phyloP scores from a whole-genome alignment of 2,797 vertebrate genomes.

The Falco novaeseelandiae region DNA sequence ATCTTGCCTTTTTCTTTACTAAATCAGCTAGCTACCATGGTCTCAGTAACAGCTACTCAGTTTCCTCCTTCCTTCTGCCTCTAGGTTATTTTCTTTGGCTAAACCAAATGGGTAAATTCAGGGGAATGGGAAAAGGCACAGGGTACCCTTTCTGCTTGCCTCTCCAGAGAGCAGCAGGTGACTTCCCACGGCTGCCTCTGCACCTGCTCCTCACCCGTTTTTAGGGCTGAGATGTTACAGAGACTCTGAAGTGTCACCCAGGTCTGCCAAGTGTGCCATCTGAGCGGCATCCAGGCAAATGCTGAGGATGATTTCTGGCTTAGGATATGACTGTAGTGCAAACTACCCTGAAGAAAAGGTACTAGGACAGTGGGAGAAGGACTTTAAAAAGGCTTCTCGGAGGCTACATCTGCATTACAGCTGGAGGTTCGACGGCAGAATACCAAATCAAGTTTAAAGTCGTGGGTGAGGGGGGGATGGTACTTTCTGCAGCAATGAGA shows the following conservation, averaged over 20 bases:
- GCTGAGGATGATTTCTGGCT: not conserved
- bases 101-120: not conserved
- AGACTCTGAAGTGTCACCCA: not conserved
- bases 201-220: not conserved
- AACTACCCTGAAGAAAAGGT: not conserved
- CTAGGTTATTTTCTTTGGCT: not conserved
- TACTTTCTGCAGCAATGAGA: not conserved
- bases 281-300: not conserved
- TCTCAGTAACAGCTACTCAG: not conserved
- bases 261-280: not conserved
- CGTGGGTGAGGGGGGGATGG: not conserved
- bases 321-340: not conserved
- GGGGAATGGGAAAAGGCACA: not conserved
- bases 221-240: not conserved
- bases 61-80: not conserved
- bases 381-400: not conserved
- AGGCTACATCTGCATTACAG: slow-evolving; percentile 35
- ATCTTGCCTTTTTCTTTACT: not conserved
- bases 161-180: not conserved
- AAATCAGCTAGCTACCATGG: not conserved
- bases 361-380: not conserved
- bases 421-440: not conserved
- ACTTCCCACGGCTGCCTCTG: accelerated
- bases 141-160: not conserved
- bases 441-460: not conserved